Conservation (phyloP, 2,113 vertebrate species). For the Gobio gobio region DNA sequence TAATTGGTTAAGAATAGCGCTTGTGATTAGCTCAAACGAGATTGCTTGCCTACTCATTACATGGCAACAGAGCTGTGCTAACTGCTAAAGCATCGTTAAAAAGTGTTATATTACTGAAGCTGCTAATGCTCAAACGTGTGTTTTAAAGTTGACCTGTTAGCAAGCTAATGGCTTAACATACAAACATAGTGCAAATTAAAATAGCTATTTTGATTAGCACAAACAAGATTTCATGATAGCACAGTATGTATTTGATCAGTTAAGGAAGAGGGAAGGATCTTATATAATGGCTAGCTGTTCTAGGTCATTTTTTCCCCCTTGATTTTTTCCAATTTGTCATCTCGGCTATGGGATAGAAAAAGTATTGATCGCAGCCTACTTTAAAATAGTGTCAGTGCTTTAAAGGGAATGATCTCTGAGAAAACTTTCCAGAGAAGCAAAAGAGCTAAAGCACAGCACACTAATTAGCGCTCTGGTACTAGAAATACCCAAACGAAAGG, state of each 20-base stretch:
- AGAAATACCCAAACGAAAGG: not conserved
- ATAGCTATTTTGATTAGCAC: too few species aligned
- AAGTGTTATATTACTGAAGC: too few species aligned
- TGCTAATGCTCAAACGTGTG: too few species aligned
- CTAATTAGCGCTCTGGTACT: not conserved
- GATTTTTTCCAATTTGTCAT: not conserved
- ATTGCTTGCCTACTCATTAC: not conserved
- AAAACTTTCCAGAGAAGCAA: not conserved
- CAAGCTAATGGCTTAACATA: not conserved
- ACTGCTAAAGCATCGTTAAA: not conserved
- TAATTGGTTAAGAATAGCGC: not conserved
- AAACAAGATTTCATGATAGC: not conserved
- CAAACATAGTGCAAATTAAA: not conserved
- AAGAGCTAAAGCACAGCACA: not conserved
- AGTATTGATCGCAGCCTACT: not conserved
- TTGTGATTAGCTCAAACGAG: not conserved
- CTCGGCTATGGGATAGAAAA: not conserved
- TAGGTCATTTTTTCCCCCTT: too few species aligned
- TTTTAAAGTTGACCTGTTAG: too few species aligned
- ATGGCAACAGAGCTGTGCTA: not conserved
- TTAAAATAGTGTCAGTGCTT: not conserved
- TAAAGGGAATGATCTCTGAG: not conserved
- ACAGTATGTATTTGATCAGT: not conserved
- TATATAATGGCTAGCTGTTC: not conserved
- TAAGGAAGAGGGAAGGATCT: not conserved